A percentile compares a stretch with the other conserved stretches of the same genome.
Evolutionary conservation across 2,113 vertebrate species (phyloP).

Genomic region (Bubo blakistoni): DNA sequence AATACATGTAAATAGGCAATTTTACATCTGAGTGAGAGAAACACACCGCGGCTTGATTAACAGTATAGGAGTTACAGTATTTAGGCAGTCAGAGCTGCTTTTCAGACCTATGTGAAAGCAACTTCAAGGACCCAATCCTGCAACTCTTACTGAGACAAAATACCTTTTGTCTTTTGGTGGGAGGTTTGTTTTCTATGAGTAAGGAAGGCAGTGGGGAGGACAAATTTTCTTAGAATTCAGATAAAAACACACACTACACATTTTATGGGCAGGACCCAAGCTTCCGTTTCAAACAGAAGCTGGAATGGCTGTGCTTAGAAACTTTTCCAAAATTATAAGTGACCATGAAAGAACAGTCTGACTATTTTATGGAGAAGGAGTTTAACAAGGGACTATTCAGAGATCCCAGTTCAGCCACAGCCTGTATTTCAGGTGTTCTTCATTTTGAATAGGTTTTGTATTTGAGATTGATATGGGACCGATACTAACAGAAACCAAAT

Average conservation of each 20-base stretch:
- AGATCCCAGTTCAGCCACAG: background rate
- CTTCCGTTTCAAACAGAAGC: background rate
- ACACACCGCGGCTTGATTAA: background rate
- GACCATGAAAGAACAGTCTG: background rate
- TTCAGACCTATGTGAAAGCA: background rate
- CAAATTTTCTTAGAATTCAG: background rate
- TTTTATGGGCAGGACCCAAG: background rate
- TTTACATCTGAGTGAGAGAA: background rate
- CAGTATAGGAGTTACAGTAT: background rate
- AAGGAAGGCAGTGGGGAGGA: background rate
- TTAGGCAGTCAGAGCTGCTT: background rate
- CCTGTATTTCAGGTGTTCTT: background rate
- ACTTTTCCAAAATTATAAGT: background rate
- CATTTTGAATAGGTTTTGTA: background rate
- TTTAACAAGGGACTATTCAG: background rate
- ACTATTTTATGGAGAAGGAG: background rate
- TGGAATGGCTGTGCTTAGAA: background rate
- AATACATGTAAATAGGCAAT: conserved; percentile 7
- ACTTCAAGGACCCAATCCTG: background rate
- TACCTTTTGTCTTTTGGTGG: background rate
- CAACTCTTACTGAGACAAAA: background rate
- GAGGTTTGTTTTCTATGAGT: background rate
- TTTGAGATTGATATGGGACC: background rate
- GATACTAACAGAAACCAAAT: background rate
- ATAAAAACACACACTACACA: background rate